Percentiles rank a stretch among this genome's conserved stretches.
Evolutionary conservation across 2,113 vertebrate genomes (phyloP).

Genomic region (Perca fluviatilis): DNA sequence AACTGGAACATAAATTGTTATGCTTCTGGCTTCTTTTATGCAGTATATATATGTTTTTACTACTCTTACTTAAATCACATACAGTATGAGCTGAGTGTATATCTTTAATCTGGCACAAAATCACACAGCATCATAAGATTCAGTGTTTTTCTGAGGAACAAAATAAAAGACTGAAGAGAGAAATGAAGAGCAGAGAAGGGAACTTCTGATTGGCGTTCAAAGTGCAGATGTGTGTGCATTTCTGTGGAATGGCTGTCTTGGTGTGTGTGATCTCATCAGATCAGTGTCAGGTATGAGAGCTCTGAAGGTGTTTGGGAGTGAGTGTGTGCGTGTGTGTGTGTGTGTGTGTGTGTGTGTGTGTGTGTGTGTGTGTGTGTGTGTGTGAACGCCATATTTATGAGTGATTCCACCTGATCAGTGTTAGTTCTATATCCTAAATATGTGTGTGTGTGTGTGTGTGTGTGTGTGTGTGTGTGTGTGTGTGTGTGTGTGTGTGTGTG

Average conservation of each 20-base stretch:
- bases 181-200: neutral
- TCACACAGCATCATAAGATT: neutral
- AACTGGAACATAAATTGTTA: slow-evolving; percentile 43
- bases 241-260: neutral
- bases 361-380: slow-evolving; percentile 6
- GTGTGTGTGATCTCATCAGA: slow-evolving; percentile 49
- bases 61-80: neutral
- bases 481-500: slow-evolving; percentile 3
- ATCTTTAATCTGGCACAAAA: slow-evolving; percentile 39
- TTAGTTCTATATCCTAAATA: slow-evolving; percentile 50
- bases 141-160: neutral
- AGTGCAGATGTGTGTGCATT: slow-evolving; percentile 11
- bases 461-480: slow-evolving; percentile 22
- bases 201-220: slow-evolving; percentile 2
- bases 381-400: slow-evolving; percentile 12
- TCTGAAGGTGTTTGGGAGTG: slow-evolving; percentile 11
- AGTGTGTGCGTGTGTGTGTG: slow-evolving; percentile 15
- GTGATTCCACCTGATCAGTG: slow-evolving; percentile 61
- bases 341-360: neutral
- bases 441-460: slow-evolving; percentile 34
- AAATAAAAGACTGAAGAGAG: neutral
- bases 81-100: neutral
- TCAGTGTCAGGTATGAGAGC: slow-evolving; percentile 60
- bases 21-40: slow-evolving; percentile 8
- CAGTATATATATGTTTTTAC: neutral